Evolutionary conservation across 2,797 vertebrate species (phyloP).

Genomic region (Taeniopygia guttata): DNA sequence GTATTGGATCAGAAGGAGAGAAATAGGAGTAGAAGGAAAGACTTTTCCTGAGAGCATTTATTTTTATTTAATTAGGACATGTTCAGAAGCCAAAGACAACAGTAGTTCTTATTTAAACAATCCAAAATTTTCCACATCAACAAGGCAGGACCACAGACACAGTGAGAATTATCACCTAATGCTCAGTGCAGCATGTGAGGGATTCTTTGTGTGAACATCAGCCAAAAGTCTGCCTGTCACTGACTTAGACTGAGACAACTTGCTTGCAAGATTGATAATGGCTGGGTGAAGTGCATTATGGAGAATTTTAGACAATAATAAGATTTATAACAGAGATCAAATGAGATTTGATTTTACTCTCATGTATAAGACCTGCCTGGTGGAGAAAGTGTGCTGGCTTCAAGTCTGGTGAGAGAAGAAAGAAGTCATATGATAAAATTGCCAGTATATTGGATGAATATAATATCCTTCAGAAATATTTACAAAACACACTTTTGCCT

Average conservation of each 20-base stretch:
- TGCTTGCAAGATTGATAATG: not conserved
- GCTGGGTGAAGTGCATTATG: not conserved
- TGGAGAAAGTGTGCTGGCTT: not conserved
- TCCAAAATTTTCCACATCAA: not conserved
- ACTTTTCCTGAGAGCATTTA: not conserved
- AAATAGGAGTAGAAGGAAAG: not conserved
- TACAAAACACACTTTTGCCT: not conserved
- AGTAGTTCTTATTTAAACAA: not conserved
- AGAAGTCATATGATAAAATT: not conserved
- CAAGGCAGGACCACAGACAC: not conserved
- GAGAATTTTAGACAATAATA: not conserved
- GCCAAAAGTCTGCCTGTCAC: not conserved
- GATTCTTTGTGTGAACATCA: not conserved
- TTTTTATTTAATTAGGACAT: not conserved
- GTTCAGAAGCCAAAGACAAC: not conserved
- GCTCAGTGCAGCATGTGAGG: fast-evolving
- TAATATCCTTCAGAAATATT: not conserved
- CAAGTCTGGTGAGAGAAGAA: not conserved
- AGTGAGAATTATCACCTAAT: not conserved
- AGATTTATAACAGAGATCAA: not conserved
- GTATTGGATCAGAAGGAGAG: not conserved
- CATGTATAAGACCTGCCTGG: not conserved
- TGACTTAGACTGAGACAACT: not conserved
- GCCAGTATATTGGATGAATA: not conserved
- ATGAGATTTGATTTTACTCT: not conserved